Base-by-base conservation (phyloP, 2,888 invertebrate genomes). In the Anaspis maculata region DNA sequence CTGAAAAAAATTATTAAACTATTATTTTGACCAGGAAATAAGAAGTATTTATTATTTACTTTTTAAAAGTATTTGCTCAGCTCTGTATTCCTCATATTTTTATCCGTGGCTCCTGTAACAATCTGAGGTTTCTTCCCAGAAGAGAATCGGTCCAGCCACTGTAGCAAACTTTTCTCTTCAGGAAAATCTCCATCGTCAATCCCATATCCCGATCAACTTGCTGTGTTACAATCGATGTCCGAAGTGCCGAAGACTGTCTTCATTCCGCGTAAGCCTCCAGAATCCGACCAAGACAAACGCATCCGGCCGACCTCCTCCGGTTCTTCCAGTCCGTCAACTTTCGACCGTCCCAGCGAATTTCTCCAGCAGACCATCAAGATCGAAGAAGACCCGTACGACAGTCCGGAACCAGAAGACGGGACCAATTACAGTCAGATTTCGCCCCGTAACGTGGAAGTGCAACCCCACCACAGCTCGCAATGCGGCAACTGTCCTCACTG, bases 401-500 rank as follows among this genome's bases (percentile, higher is more conserved):
- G 39, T 13, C 5, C 13, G 4, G 35, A 30, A 14, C 30, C 39
- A 7, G 43, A 38, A 12, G 37, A 34, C 3, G 30, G 34, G 23
- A 28, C 24, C 3, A 30, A 27, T 21, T 31, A 26, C 7, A 29
- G 19, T 23, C 29, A 35, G 3, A 31, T 35, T 12, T 34, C 38
- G 14, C 37, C 34, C 10, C 27, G 40, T 23, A 34, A 37, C 12
- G 21, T 27, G 3, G 40, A 44, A 10, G 41, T 40, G 30, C 59
- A 53, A 26, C 57, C 59, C 0, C 62, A 64, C 42, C 64, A 66
- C 39, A 63, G 64, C 44, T 64, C 65, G 3, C 66, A 65, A 41
- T 76, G 76, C 47, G 77, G 77, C 0, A 76, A 74, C 45, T 79
- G 79, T 52, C 79, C 79, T 1, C 79, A 79, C 54, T 79, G 79